These are phyloP conservation scores for Pseudomyrmex sp. DNA, from an alignment of 1,140 invertebrate genomes.

Conservation along the genomic window DNA sequence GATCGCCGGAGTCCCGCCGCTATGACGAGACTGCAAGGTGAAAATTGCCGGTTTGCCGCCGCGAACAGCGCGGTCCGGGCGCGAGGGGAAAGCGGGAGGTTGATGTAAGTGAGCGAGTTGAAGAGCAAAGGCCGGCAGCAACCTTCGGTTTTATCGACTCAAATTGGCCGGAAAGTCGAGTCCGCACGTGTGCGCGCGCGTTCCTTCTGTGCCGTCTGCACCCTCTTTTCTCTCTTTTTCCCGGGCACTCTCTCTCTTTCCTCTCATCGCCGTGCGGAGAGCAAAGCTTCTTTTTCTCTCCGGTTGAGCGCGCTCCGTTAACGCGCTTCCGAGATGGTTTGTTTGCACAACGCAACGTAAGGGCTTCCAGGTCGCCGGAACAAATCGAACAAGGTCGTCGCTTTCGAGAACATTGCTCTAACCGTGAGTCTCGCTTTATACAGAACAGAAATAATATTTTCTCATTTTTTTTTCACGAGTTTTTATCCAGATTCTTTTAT, in stretches of 20 bases:
- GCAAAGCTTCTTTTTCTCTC: slow-evolving; percentile 5
- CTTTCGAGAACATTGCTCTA: background rate
- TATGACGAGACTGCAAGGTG: slow-evolving; percentile 70
- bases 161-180: slow-evolving; percentile 76
- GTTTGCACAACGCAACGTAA: slow-evolving; percentile 55
- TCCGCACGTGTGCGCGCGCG: slow-evolving; percentile 61
- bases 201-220: slow-evolving; percentile 14
- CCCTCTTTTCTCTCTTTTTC: background rate
- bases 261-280: background rate
- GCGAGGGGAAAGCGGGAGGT: background rate
- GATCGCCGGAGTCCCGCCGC: slow-evolving; percentile 55
- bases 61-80: slow-evolving; percentile 1
- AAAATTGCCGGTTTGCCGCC: slow-evolving; percentile 76
- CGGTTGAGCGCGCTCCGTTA: background rate
- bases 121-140: slow-evolving; percentile 57
- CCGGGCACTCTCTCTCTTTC: background rate
- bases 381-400: slow-evolving; percentile 17
- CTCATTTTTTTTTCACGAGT: no score
- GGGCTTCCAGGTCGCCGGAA: slow-evolving; percentile 29
- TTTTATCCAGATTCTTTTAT: no score
- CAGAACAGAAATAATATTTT: no score
- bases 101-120: slow-evolving; percentile 17
- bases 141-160: slow-evolving; percentile 75
- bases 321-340: slow-evolving; percentile 53
- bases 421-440: background rate